Evolutionary conservation across 1,140 invertebrate species (phyloP).

Genomic region (Drosophila azteca): DNA sequence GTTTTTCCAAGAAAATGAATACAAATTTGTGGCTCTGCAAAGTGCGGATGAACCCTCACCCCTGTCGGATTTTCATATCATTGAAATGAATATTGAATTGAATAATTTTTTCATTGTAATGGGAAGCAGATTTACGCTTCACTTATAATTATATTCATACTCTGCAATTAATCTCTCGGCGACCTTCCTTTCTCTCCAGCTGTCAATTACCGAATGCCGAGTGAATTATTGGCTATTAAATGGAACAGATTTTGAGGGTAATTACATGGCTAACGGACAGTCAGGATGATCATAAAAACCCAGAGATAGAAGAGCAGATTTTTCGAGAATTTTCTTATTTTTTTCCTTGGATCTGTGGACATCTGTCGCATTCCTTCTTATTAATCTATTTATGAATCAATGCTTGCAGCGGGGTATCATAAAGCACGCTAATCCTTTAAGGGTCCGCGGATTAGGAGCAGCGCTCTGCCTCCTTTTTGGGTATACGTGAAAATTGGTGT

Average conservation of each 20-base stretch:
- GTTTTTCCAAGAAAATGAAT: too few relatives aligned
- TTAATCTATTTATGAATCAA: constrained; percentile 78
- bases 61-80: too few relatives aligned
- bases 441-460: constrained; percentile 45
- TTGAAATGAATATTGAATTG: too few relatives aligned
- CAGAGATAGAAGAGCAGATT: neutral
- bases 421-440: constrained; percentile 68
- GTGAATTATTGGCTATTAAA: constrained; percentile 35
- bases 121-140: neutral
- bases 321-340: neutral
- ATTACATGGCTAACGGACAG: constrained; percentile 37
- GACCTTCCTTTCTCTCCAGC: constrained; percentile 6
- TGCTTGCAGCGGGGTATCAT: constrained; percentile 45
- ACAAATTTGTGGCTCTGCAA: too few relatives aligned
- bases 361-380: constrained; percentile 62
- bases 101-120: too few relatives aligned
- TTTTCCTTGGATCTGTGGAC: constrained; percentile 9
- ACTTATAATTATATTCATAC: constrained; percentile 18
- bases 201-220: constrained; percentile 26
- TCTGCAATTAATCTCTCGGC: constrained; percentile 3
- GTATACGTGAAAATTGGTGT: constrained; percentile 61
- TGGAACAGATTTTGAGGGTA: constrained; percentile 44
- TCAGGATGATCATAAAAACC: constrained; percentile 17
- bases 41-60: too few relatives aligned
- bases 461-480: constrained; percentile 23